Evolutionary conservation across 2,113 vertebrate species (phyloP), one percentile per base, ranked within the genome.

Genomic region (Antechinus flavipes): DNA sequence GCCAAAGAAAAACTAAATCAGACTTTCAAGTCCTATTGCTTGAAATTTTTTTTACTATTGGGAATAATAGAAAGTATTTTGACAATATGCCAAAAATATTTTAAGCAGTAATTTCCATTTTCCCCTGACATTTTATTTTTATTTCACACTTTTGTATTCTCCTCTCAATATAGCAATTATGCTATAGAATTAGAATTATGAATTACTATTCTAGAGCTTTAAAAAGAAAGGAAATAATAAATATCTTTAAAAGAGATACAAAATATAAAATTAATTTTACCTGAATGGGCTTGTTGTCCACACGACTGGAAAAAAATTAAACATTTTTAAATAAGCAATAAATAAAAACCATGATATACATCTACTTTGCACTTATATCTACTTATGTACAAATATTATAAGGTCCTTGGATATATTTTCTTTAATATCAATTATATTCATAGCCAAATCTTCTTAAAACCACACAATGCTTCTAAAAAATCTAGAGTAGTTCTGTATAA

Each of bases 231-330:
- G 16, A 42, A 76, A 0, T 76, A 76, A 84, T 8, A 84, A 84
- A 84, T 76, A 22, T 42, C 68, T 84, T 42, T 6, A 42, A 84
- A 42, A 42, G n/a, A 42, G 42, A 42, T 84, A 8, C n/a, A 84
- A 19, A 84, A 84, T 84, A 42, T 42, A 84, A 84, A 42, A 84
- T 84, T 84, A 84, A 84, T 42, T 42, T 84, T 84, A 84, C 68
- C 68, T 84, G 16, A 23, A 0, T 0, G 2, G 0, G 0, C 23
- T 22, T 2, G 0, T 23, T 2, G 22, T 84, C 35, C n/a, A 22
- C 1, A 1, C 0, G 0, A 84, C 68, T 84, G 19, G n/a, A 84
- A 84, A 84, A 84, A 42, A 84, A 42, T 84, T 76, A 84, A 84
- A 84, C 68, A 84, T 84, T n/a, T 42, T 84, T 84, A 84, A 84